Evolutionary conservation across 1,140 invertebrate genomes (phyloP).

Genomic region (Fopius arisanus): DNA sequence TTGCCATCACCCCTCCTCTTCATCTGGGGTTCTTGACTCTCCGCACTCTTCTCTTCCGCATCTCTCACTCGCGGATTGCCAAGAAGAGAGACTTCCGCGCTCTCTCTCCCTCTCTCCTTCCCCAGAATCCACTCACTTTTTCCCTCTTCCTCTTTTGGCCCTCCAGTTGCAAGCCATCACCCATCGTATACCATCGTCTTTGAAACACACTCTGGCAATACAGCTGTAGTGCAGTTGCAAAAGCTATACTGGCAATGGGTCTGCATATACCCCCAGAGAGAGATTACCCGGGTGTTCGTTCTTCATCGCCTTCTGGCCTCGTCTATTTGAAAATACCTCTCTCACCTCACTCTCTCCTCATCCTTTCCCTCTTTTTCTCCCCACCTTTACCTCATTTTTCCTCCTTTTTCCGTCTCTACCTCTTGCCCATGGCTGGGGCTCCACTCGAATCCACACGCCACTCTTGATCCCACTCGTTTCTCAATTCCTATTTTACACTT

Average conservation of each 20-base stretch:
- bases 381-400: slow-evolving; percentile 4
- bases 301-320: slow-evolving; percentile 23
- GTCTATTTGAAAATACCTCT: slow-evolving; percentile 5
- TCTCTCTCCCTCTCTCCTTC: slow-evolving; percentile 20
- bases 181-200: slow-evolving; percentile 15
- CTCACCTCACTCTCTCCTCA: background rate
- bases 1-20: background rate
- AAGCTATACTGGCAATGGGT: slow-evolving; percentile 12
- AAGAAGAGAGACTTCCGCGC: slow-evolving; percentile 32
- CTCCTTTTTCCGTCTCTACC: background rate
- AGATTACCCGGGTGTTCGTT: slow-evolving; percentile 8
- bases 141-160: slow-evolving; percentile 24
- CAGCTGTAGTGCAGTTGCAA: slow-evolving; percentile 15
- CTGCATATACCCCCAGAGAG: background rate
- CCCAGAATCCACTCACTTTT: slow-evolving; percentile 10
- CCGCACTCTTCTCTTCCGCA: slow-evolving; percentile 26
- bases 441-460: background rate
- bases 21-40: slow-evolving; percentile 53
- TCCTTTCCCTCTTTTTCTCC: slow-evolving; percentile 15
- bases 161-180: slow-evolving; percentile 16
- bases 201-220: background rate
- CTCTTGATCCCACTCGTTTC: slow-evolving; percentile 11
- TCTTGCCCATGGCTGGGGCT: no score
- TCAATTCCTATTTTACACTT: slow-evolving; percentile 11
- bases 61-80: slow-evolving; percentile 24